phyloP scores from a whole-genome alignment of 2,888 invertebrate genomes.

The Tenthredo notha region DNA sequence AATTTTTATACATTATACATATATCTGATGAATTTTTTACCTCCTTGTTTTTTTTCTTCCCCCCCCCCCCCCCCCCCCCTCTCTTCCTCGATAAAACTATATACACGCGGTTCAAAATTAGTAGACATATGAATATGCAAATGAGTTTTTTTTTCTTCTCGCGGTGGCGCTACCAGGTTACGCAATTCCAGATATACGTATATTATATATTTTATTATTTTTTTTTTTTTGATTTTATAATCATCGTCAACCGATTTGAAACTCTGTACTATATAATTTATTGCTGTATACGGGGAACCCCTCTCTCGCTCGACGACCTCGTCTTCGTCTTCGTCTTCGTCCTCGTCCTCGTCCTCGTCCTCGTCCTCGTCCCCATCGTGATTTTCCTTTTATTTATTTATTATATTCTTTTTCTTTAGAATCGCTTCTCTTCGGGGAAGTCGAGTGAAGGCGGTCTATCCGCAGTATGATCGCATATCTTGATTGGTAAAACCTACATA shows the following conservation, averaged over 20 bases:
- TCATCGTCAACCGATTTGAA: not conserved
- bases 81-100: not conserved
- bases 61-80: too few relatives aligned
- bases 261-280: not conserved
- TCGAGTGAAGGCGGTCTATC: conserved; percentile 25
- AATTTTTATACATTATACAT: not conserved
- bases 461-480: conserved; percentile 63
- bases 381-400: not conserved
- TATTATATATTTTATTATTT: not conserved
- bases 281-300: not conserved
- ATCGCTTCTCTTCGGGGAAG: conserved; percentile 1
- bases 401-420: not conserved
- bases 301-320: not conserved
- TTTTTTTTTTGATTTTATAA: not conserved
- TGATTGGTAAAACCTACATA: conserved; percentile 65
- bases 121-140: conserved; percentile 6
- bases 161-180: conserved; percentile 25
- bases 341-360: conserved; percentile 23
- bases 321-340: conserved; percentile 5
- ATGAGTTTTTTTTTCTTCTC: not conserved
- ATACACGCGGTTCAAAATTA: not conserved
- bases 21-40: not conserved
- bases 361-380: conserved; percentile 12
- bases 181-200: conserved; percentile 8
- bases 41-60: not conserved